Conservation (phyloP, 2,113 vertebrate genomes). For the Dicrurus megarhynchus region DNA sequence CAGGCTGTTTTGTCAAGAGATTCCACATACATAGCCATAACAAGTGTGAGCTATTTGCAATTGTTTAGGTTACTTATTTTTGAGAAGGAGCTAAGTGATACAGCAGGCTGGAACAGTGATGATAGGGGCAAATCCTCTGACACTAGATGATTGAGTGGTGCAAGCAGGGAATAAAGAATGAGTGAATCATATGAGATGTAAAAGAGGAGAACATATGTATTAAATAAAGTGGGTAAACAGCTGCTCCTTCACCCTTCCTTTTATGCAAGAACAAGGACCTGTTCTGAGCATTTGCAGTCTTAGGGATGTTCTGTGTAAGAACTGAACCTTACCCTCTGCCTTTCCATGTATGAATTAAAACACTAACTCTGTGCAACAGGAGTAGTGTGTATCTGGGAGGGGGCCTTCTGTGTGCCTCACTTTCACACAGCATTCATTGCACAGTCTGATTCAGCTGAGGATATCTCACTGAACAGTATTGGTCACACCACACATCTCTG, state of each 20-base stretch:
- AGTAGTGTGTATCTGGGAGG: neutral
- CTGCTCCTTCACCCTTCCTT: neutral
- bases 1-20: neutral
- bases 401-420: neutral
- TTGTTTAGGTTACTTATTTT: neutral
- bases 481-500: accelerated
- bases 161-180: neutral
- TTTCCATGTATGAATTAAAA: neutral
- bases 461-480: neutral
- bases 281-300: neutral
- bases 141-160: neutral
- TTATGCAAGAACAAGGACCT: neutral
- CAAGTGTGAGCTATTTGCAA: neutral
- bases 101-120: neutral
- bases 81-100: neutral
- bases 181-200: neutral
- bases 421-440: neutral
- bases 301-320: neutral
- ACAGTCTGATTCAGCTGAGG: neutral
- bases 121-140: neutral
- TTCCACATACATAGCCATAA: neutral
- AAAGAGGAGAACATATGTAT: neutral
- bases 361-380: neutral
- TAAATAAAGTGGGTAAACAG: neutral
- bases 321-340: neutral